A percentile compares a stretch with the other conserved stretches of the same genome.
Evolutionary conservation across 37 sponge, comb jelly and placozoan genomes (phyloP).

Genomic region (Axinella damicornis): DNA sequence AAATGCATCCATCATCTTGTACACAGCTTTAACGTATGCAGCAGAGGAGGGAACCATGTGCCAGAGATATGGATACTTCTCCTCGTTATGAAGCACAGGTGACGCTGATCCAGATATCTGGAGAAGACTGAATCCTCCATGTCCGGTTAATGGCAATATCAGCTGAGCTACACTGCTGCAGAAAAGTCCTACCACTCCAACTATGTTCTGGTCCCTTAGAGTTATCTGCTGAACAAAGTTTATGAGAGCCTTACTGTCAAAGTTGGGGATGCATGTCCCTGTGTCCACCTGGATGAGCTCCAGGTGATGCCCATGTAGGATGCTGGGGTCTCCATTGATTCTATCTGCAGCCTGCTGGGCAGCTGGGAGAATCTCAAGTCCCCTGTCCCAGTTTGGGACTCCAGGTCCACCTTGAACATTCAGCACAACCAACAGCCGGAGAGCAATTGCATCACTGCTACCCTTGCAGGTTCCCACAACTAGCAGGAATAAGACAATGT

Average conservation of each 20-base stretch:
- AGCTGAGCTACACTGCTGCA: background rate
- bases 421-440: too few relatives aligned
- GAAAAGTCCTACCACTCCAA: slow-evolving; percentile 29
- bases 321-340: slow-evolving; percentile 29
- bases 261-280: background rate
- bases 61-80: background rate
- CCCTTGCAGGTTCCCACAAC: too few relatives aligned
- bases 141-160: background rate
- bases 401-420: too few relatives aligned
- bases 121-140: background rate
- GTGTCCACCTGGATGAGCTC: background rate
- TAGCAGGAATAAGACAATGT: too few relatives aligned
- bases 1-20: slow-evolving; percentile 10
- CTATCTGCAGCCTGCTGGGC: slow-evolving; percentile 37
- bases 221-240: background rate
- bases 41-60: background rate
- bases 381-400: slow-evolving; percentile 41
- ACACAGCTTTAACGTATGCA: background rate
- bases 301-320: background rate
- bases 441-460: too few relatives aligned
- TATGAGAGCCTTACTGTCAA: background rate
- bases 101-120: slow-evolving; percentile 25
- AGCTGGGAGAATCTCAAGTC: slow-evolving; percentile 40
- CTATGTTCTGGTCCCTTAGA: background rate
- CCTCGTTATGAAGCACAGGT: background rate